Evolutionary conservation across 1,140 invertebrate genomes (phyloP), one percentile per base, ranked within the genome.

Genomic region (Brachionus sp.): DNA sequence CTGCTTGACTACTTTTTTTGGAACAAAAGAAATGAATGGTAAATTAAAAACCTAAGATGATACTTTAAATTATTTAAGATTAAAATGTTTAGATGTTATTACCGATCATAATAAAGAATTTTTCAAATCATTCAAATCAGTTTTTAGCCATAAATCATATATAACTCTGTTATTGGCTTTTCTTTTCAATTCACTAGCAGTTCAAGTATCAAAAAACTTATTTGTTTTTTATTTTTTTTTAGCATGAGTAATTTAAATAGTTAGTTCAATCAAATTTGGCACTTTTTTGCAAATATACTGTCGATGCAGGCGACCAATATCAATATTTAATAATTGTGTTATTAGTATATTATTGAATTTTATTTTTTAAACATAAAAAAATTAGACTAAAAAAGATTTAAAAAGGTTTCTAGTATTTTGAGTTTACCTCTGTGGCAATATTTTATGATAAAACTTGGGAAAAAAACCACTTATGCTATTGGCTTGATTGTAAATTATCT

Each of bases 211-310:
- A 77, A n/a, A 5, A 42, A 44, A 70, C 82, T 29, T 1, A 42
- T 33, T 16, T 53, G 9, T 5, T 12, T 62, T 35, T 42, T 29
- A 9, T 16, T 35, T 77, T 5, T 77, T 73, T 35, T 75, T 70
- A 68, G 25, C 4, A 13, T 66, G 0, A 23, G 16, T 2, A 12
- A 25, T 16, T 53, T 50, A 29, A 85, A 83, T 82, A 88, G 88
- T 84, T 88, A 50, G 86, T 88, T n/a, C 88, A 88, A 84, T 86
- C 87, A 5, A 88, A 88, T 75, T 70, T 88, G 4, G 86, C 87
- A 7, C 83, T 88, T 9, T 88, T 84, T 83, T 86, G 85, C 44
- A 88, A 87, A 7, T 87, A 88, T 68, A 83, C 85, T 12, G 64
- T 88, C 25, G 77, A 86, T 57, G 75, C 86, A 53, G 86, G 86